Conservation (phyloP, 2,888 invertebrate genomes). For the Thumatha senex region DNA sequence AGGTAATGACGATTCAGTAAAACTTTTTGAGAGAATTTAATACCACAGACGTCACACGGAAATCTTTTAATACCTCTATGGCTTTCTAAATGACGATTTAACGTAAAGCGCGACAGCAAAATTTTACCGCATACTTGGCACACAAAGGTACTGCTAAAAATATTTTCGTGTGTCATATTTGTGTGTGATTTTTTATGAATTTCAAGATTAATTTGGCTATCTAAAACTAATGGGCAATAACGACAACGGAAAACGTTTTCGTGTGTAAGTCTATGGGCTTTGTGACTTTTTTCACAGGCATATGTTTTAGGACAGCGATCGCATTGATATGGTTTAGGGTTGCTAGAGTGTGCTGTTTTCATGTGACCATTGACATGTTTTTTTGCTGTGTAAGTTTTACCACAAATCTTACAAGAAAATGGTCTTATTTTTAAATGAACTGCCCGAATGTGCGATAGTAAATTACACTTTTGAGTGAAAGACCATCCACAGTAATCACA, state of each 20-base stretch:
- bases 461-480: slow-evolving; percentile 20
- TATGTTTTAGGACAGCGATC: slow-evolving; percentile 10
- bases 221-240: slow-evolving; percentile 12
- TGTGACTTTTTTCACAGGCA: background rate
- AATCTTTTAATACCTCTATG: slow-evolving; percentile 15
- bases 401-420: slow-evolving; percentile 9
- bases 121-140: slow-evolving; percentile 16
- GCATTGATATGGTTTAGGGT: slow-evolving; percentile 8
- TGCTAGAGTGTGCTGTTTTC: background rate
- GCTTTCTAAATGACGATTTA: slow-evolving; percentile 15
- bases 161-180: background rate
- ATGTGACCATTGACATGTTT: slow-evolving; percentile 17
- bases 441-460: slow-evolving; percentile 6
- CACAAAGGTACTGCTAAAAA: background rate
- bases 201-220: background rate
- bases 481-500: slow-evolving; percentile 23
- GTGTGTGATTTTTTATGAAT: background rate
- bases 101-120: background rate
- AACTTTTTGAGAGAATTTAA: slow-evolving; percentile 15
- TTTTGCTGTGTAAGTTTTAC: slow-evolving; percentile 8
- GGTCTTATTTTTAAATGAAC: slow-evolving; percentile 25
- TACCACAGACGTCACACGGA: slow-evolving; percentile 5
- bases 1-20: slow-evolving; percentile 7
- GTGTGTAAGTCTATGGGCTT: slow-evolving; percentile 20
- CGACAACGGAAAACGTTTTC: slow-evolving; percentile 18